Base-by-base conservation (phyloP, 2,888 invertebrate species). In the Sarcophaga carnaria region DNA sequence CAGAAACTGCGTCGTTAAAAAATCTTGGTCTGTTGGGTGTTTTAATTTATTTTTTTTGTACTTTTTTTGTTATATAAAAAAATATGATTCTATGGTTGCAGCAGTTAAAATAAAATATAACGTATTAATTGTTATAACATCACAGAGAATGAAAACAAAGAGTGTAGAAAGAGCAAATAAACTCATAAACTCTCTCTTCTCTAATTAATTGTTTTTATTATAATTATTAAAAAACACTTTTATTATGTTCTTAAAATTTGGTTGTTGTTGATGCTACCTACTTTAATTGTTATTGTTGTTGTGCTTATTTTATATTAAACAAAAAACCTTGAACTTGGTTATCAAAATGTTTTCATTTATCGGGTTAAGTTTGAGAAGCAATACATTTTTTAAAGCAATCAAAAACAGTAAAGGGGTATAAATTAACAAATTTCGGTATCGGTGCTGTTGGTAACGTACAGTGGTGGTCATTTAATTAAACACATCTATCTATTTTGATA, bases 251-350 rank as follows among this genome's bases (percentile, higher is more conserved):
- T 76, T 47, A 70, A 17, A 8, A 11, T 77, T 69, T 80, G 27
- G 54, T 70, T 82, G 20, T 76, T 87, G 60, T 72, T 81, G 27
- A 71, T 54, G 60, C 49, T 59, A 49, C 20, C 70, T 87, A 49
- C 77, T 86, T 63, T 84, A 86, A 49, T 83, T 88, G 54, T 67
- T 88, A 71, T 75, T 76, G 25, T 54, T 54, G 14, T 54, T 54
- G 17, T 54, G 14, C 1, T 14, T 12, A 14, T 54, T 4, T 54
- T 54, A 10, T 54, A 54, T 14, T 54, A 4, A 12, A 17, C 54
- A 54, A 54, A 54, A 75, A 91, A 90, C 92, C 91, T 90, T 90
- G 90, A 91, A 92, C 92, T 91, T 91, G 91, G 76, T 84, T 89
- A 89, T 89, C 88, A 90, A 89, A 89, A 89, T 90, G 88, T 67